Evolutionary conservation across 1,140 invertebrate species (phyloP).

Genomic region (Drosophila nikananu): DNA sequence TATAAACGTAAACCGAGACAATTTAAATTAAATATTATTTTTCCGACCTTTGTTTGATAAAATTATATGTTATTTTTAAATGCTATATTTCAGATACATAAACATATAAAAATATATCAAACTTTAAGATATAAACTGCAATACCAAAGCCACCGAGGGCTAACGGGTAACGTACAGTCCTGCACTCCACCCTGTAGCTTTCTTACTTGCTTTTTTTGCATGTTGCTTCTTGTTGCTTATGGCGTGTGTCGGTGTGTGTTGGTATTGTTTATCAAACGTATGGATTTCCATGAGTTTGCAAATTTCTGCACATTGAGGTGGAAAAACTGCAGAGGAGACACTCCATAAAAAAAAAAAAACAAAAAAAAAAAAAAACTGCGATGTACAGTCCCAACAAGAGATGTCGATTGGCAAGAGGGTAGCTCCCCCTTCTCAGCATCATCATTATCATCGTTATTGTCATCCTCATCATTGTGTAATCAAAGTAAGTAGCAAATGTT

Average conservation of each 20-base stretch:
- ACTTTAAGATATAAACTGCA: not conserved
- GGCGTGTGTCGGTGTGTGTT: not conserved
- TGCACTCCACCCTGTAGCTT: not conserved
- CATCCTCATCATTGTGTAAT: slow-evolving; percentile 60
- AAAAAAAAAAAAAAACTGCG: slow-evolving; percentile 3
- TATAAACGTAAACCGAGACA: rapidly evolving
- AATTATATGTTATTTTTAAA: not conserved
- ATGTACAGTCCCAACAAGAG: slow-evolving; percentile 47
- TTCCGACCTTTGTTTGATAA: no score
- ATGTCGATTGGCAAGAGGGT: slow-evolving; percentile 33
- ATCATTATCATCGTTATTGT: slow-evolving; percentile 18
- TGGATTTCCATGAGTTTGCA: slow-evolving; percentile 59
- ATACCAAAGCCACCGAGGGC: not conserved
- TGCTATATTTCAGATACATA: not conserved
- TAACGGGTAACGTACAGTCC: not conserved
- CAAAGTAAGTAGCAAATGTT: slow-evolving; percentile 67
- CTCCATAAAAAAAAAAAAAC: slow-evolving; percentile 4
- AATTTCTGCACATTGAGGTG: slow-evolving; percentile 70
- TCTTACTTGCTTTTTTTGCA: slow-evolving; percentile 28
- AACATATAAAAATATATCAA: not conserved
- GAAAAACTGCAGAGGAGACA: slow-evolving; percentile 77
- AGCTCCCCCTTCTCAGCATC: slow-evolving; percentile 13
- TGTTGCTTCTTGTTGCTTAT: slow-evolving; percentile 14
- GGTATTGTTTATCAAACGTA: slow-evolving; percentile 53
- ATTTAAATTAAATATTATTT: not conserved